These are phyloP conservation scores for Leptura quadrifasciata DNA, from an alignment of 2,888 invertebrate species.

Conservation along the genomic window DNA sequence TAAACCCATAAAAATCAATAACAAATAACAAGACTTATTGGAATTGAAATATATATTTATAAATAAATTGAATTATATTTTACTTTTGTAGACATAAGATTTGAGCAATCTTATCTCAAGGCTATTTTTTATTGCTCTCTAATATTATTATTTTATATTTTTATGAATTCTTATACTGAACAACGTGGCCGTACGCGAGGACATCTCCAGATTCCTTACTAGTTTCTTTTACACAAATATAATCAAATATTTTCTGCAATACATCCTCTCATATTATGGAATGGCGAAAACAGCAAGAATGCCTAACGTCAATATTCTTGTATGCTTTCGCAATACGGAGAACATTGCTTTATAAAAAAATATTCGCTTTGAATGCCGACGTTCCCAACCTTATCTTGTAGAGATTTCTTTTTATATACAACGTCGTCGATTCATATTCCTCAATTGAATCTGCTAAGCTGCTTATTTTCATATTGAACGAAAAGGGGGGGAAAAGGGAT, in stretches of 20 bases:
- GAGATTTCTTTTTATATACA: slow-evolving; percentile 10
- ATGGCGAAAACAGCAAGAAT: background rate
- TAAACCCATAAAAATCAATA: background rate
- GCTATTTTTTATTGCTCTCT: background rate
- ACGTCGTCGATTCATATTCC: background rate
- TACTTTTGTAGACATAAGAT: background rate
- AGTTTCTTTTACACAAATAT: background rate
- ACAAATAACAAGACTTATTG: background rate
- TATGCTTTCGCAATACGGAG: background rate
- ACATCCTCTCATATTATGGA: background rate
- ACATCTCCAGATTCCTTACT: background rate
- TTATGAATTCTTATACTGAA: background rate
- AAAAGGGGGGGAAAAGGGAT: background rate
- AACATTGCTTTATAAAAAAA: slow-evolving; percentile 5
- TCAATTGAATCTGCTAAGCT: slow-evolving; percentile 1
- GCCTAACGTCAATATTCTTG: background rate
- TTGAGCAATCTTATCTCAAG: background rate
- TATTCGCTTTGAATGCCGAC: slow-evolving; percentile 8
- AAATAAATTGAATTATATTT: background rate
- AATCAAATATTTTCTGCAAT: background rate
- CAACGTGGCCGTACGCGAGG: background rate
- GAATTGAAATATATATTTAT: background rate
- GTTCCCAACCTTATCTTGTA: background rate
- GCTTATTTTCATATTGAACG: slow-evolving; percentile 2
- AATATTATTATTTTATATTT: slow-evolving; percentile 2